Conservation (phyloP, 2,113 vertebrate genomes). For the Saiga tatarica region DNA sequence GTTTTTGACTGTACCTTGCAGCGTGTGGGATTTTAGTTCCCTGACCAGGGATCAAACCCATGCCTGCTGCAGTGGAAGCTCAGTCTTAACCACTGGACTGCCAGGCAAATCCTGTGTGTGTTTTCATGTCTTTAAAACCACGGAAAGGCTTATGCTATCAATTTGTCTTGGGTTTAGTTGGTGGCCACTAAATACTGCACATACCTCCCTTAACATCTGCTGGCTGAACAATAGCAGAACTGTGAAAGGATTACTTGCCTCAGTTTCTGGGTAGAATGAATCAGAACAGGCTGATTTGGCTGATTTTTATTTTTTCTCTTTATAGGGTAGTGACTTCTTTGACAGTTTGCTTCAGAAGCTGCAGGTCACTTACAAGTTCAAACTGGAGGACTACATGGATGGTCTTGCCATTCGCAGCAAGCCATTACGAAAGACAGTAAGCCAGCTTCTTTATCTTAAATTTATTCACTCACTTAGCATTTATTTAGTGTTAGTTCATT, state of each 20-base stretch:
- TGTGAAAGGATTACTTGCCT: neutral
- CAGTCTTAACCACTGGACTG: neutral
- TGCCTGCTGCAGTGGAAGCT: neutral
- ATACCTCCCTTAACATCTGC: neutral
- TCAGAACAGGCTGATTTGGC: neutral
- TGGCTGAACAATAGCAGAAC: neutral
- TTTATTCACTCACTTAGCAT: neutral
- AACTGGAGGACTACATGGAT: slow-evolving; percentile 96
- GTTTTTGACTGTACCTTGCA: neutral
- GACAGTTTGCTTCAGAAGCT: slow-evolving; percentile 94
- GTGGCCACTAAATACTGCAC: neutral
- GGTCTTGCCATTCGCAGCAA: slow-evolving; percentile 95
- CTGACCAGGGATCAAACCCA: neutral
- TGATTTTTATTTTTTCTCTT: slow-evolving; percentile 34
- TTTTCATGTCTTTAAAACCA: slow-evolving; percentile 20
- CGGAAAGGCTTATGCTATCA: neutral
- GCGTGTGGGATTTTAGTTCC: neutral
- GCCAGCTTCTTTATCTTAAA: slow-evolving; percentile 51
- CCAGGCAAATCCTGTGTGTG: neutral
- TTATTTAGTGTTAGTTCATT: slow-evolving; percentile 4
- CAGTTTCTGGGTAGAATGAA: slow-evolving; percentile 22
- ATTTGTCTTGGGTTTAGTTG: slow-evolving; percentile 8
- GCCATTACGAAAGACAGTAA: slow-evolving; percentile 93
- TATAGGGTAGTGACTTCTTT: slow-evolving; percentile 94
- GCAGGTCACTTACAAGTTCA: slow-evolving; percentile 95